Base-by-base conservation (phyloP, 2,888 invertebrate genomes). In the Calameuta filiformis region DNA sequence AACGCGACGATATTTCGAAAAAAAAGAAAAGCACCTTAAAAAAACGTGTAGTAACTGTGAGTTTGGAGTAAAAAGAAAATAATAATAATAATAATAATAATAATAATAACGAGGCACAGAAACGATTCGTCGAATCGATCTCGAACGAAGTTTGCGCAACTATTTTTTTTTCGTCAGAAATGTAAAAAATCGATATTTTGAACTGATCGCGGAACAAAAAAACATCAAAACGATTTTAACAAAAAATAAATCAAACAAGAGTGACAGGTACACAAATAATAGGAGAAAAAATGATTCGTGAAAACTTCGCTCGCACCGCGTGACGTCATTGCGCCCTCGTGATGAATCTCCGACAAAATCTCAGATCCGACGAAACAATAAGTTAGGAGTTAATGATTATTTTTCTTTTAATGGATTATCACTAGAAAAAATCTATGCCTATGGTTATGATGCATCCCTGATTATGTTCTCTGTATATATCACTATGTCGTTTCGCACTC, bases 371-470 rank as follows among this genome's bases (percentile, higher is more conserved):
- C 56, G 56, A 56, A 56, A 56, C 71, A 71, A 71, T 71, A 71
- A 71, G 71, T 71, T 71, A 71, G 15, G 33, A 31, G 33, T 71
- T 71, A 71, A 34, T 31, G 33, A 33, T 71, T 71, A 31, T 71
- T 34, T 71, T 71, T 71, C 30, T 31, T 71, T 56, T 23, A 56
- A 56, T 56, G 56, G 56, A 56, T 56, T 81, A 82, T 82, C 79
- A 77, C 80, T 82, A 81, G 75, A 77, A 56, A 56, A 73, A 79
- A 77, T 81, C 81, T 83, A 76, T 80, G 76, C 80, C 76, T 74
- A 78, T 85, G 83, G 83, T 86, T 86, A 85, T 85, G 83, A 86
- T 86, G 87, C 85, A 82, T 88, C 88, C 88, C 89, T 90, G 90
- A 90, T 90, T 88, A 89, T 88, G 87, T 89, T 89, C 80, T 86